Evolutionary conservation across 2,888 invertebrate genomes (phyloP).

Genomic region (Unio delphinus): DNA sequence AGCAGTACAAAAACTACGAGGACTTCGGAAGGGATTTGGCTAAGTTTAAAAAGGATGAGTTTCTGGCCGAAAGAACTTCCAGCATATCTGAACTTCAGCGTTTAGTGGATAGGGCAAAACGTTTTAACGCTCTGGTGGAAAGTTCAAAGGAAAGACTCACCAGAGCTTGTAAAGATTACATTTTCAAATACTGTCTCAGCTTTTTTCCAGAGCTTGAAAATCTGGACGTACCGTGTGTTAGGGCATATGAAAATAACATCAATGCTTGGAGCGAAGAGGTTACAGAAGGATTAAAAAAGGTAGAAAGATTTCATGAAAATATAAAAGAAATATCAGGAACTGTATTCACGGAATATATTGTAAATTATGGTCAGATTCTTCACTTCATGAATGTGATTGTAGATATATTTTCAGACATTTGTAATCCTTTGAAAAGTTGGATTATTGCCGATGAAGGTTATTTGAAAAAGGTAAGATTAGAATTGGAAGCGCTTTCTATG

Average conservation of each 20-base stretch:
- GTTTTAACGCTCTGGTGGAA: constrained; percentile 26
- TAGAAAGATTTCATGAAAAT: constrained; percentile 31
- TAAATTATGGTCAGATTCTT: constrained; percentile 47
- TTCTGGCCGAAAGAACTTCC: constrained; percentile 20
- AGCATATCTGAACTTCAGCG: constrained; percentile 26
- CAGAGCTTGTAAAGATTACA: constrained; percentile 26
- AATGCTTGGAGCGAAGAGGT: constrained; percentile 49
- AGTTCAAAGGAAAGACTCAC: constrained; percentile 19
- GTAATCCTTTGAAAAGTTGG: constrained; percentile 58
- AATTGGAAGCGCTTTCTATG: constrained; percentile 40
- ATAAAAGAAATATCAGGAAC: constrained; percentile 19
- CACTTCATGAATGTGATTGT: constrained; percentile 51
- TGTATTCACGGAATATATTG: constrained; percentile 43
- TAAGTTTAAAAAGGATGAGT: constrained; percentile 24
- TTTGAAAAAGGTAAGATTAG: constrained; percentile 50
- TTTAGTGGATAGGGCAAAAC: constrained; percentile 28
- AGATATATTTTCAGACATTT: constrained; percentile 46
- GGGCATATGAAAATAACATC: constrained; percentile 59
- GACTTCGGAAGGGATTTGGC: constrained; percentile 27
- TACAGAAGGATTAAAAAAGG: constrained; percentile 23
- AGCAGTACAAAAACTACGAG: constrained; percentile 22
- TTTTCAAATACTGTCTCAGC: constrained; percentile 57
- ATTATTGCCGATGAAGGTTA: constrained; percentile 61
- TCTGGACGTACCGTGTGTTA: constrained; percentile 43
- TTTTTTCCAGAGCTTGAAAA: constrained; percentile 50